Evolutionary conservation across 2,888 invertebrate species (phyloP).

Genomic region (Lycaena phlaeas): DNA sequence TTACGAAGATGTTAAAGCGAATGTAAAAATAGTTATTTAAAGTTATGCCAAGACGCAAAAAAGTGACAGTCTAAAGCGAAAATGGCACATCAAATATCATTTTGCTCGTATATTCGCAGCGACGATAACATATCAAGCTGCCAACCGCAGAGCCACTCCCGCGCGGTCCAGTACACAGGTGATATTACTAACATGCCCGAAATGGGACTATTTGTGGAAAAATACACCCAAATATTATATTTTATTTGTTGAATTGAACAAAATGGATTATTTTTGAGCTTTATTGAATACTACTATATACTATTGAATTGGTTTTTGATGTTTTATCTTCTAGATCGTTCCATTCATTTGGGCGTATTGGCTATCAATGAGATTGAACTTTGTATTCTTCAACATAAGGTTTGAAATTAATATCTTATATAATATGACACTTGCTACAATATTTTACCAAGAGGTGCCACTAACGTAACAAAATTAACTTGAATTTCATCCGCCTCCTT

Average conservation of each 20-base stretch:
- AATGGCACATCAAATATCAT: not conserved
- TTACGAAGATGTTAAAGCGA: no score
- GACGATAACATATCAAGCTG: constrained; percentile 14
- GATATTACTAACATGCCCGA: constrained; percentile 19
- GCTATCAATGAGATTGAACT: no score
- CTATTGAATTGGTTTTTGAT: not conserved
- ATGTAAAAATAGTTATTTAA: no score
- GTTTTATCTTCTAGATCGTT: not conserved
- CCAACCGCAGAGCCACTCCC: constrained; percentile 17
- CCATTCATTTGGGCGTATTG: not conserved
- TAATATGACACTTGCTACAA: no score
- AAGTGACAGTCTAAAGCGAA: not conserved
- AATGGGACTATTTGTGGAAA: constrained; percentile 15
- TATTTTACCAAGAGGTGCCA: no score
- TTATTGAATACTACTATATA: no score
- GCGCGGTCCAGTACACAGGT: constrained; percentile 24
- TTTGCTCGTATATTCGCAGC: not conserved
- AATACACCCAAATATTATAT: constrained; percentile 12
- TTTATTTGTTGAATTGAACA: not conserved
- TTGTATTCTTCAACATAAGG: no score
- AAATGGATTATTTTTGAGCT: not conserved
- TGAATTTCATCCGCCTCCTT: no score
- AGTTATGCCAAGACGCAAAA: no score
- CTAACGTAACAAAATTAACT: no score
- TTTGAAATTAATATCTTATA: no score